Evolutionary conservation across 2,113 vertebrate genomes (phyloP).

Genomic region (Trachemys scripta): DNA sequence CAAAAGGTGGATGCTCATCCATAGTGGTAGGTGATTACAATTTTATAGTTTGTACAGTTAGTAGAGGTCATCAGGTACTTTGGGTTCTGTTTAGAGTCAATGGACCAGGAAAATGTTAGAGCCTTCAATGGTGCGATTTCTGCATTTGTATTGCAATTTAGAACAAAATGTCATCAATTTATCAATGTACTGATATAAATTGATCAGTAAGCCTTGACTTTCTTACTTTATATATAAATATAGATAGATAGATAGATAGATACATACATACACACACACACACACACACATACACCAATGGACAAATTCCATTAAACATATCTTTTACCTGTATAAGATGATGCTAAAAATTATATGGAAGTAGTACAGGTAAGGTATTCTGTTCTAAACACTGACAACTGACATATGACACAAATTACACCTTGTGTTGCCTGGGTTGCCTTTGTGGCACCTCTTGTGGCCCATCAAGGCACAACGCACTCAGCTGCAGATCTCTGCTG

Average conservation of each 20-base stretch:
- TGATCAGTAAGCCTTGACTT: not conserved
- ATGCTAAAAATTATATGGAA: not conserved
- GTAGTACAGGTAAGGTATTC: not conserved
- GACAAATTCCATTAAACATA: not conserved
- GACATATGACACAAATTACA: not conserved
- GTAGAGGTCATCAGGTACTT: not conserved
- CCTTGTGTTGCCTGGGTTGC: no score
- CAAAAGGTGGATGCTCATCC: not conserved
- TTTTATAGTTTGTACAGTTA: not conserved
- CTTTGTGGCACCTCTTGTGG: no score
- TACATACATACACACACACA: no score
- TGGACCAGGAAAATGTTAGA: not conserved
- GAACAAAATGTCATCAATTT: not conserved
- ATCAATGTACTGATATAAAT: not conserved
- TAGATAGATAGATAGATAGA: no score
- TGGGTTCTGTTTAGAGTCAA: not conserved
- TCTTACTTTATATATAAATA: not conserved
- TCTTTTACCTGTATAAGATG: not conserved
- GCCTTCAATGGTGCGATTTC: not conserved
- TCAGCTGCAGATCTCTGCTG: not conserved
- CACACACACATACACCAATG: no score
- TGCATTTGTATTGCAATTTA: not conserved
- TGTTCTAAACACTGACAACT: not conserved
- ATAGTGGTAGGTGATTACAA: not conserved
- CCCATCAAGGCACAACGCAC: not conserved